Evolutionary conservation across 2,113 vertebrate species (phyloP), one percentile per base, ranked within the genome.

Genomic region (Smithornis capensis): DNA sequence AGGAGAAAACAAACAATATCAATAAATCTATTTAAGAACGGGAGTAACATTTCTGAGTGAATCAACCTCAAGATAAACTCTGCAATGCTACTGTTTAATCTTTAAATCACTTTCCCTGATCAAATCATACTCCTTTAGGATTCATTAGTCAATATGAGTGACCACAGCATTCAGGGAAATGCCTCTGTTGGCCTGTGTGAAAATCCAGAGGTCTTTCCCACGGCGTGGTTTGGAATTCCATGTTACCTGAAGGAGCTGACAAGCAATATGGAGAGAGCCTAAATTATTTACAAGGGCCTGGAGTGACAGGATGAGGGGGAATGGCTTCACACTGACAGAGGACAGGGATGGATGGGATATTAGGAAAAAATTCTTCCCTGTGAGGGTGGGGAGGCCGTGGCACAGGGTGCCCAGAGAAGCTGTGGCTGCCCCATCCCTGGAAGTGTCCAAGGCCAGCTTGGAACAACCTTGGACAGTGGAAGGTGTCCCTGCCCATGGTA

Each of bases 61-160:
- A 94, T 44, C 44, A 50, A 76, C 93, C 69, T 93, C 89, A 53
- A n/a, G 74, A 70, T 31, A 94, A 88, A 47, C 84, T 49, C 87
- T 91, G 89, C 80, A 77, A 83, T n/a, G n/a, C 57, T 67, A 81
- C 84, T 84, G 76, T 67, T 65, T 96, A 76, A 83, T 70, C 83
- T 15, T 71, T 16, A 64, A 87, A 88, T 56, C 57, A n/a, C 7
- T 23, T 42, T 37, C 69, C 33, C 57, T 7, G 2, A 50, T 27
- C 21, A 81, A 40, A 65, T 52, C 33, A 2, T 27, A 52, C 16
- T 67, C 53, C 44, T 85, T 78, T 23, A 45, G 65, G 49, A 44
- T 27, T 60, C 23, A 33, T 37, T 10, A 76, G 29, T 25, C 52
- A 75, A 35, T 0, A 0, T 9, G 42, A 68, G 21, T 1, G 31